phyloP scores from a whole-genome alignment of 1,140 invertebrate genomes.

The Pogonus chalceus region DNA sequence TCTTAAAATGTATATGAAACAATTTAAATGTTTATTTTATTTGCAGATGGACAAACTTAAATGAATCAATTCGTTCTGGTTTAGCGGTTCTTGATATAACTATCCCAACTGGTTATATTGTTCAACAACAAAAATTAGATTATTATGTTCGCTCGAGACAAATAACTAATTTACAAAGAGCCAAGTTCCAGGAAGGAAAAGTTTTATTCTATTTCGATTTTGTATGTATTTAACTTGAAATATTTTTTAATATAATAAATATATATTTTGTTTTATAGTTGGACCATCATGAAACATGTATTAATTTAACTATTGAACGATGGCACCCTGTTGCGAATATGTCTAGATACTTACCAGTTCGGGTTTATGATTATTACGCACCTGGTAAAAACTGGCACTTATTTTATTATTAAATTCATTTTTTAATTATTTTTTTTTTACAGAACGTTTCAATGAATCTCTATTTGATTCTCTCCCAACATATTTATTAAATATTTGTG shows the following conservation, averaged over 20 bases:
- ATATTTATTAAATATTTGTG: constrained; percentile 88
- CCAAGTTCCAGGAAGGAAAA: constrained; percentile 70
- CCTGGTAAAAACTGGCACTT: constrained; percentile 55
- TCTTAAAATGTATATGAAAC: no score
- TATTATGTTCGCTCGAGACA: constrained; percentile 62
- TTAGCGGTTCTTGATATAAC: constrained; percentile 85
- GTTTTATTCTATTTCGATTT: constrained; percentile 93
- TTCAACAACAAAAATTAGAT: constrained; percentile 84
- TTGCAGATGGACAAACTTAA: constrained; percentile 62
- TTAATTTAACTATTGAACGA: constrained; percentile 84
- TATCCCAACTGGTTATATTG: constrained; percentile 88
- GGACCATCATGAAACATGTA: constrained; percentile 72
- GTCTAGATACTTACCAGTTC: constrained; percentile 80
- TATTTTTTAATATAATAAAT: constrained; percentile 9
- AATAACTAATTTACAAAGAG: constrained; percentile 73
- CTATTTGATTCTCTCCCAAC: constrained; percentile 84
- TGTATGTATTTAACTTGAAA: constrained; percentile 44
- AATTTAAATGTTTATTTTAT: constrained; percentile 14
- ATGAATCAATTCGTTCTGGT: constrained; percentile 76
- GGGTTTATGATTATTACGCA: constrained; percentile 93
- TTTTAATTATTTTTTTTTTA: constrained; percentile 9
- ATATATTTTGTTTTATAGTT: constrained; percentile 44
- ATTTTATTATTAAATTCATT: constrained; percentile 1
- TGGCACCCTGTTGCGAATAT: constrained; percentile 96
- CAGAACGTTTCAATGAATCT: constrained; percentile 88